Evolutionary conservation across 2,113 vertebrate genomes (phyloP), one percentile per base, ranked within the genome.

Genomic region (Morphnarchus princeps): DNA sequence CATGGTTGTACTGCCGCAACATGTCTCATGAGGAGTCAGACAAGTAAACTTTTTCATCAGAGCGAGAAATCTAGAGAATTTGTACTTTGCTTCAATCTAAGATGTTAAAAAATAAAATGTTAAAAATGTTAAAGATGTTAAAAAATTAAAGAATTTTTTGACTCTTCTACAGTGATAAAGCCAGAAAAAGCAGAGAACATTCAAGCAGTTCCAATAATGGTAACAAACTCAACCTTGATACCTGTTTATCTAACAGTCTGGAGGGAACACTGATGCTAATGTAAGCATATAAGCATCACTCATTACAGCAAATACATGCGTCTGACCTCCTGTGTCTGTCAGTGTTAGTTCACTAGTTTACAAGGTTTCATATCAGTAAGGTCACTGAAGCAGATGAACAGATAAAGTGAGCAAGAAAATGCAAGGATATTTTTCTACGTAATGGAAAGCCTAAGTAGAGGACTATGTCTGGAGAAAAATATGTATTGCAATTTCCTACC

Each of bases 401-500:
- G 63, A 92, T 61, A 67, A 83, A 95, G 31, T 40, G 26, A 95
- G 74, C 52, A 95, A 93, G 72, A 86, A 78, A 88, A 82, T 7
- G 25, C 40, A 89, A 40, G 42, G 50, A 52, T 28, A n/a, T 93
- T 79, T 91, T 90, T 69, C 77, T 76, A 10, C 0, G 0, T 76
- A 87, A 84, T 49, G 28, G 62, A 91, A 92, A 84, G 49, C 25
- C 61, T 59, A 76, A 95, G 92, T 86, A 95, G 62, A 96, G 95
- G 97, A 94, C 83, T 93, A 85, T 2, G 38, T 94, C 92, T 91
- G 88, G 81, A 93, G 54, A 59, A 97, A 98, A 98, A 98, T 97
- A 97, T 71, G 86, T 90, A 90, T 91, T 89, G 90, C 90, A 96
- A 98, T 97, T 96, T 97, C 58, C 70, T 95, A 92, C 87, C 96